Evolutionary conservation across 2,888 invertebrate species (phyloP), one percentile per base, ranked within the genome.

Genomic region (Microctonus brassicae): DNA sequence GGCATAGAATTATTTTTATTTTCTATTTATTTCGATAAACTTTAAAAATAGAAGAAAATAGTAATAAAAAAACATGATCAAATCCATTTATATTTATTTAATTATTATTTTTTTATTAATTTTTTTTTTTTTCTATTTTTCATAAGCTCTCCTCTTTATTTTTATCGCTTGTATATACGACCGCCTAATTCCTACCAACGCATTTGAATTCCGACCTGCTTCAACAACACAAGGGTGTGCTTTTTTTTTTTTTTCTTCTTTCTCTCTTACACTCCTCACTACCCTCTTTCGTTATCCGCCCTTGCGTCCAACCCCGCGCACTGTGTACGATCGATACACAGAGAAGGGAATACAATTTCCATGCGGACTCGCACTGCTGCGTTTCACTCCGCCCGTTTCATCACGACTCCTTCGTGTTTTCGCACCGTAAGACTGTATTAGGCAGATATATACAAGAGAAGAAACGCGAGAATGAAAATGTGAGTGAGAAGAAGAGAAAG

Each of bases 121-220:
- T 17, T 11, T 22, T 20, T 17, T 17, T 11, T 22, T 20, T 42
- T 29, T 9, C n/a, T 33, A 7, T 29, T 10, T 33, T 9, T 1
- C 13, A 57, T 57, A 11, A 57, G 10, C 33, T 58, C 33, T 33
- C 20, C 7, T 62, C 52, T 26, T 34, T 42, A 2, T 11, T 53
- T 17, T 17, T 10, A 53, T 17, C 33, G 10, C 29, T 22, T 29
- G 17, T 29, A 20, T 39, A 62, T 64, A 62, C 39, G 66, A 69
- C 42, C 58, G 57, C 52, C 69, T 73, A 70, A 74, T 74, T 73
- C 61, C 34, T 60, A 34, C 52, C 39, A 34, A 60, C 36, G 66
- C 62, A 71, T 63, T 73, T 36, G 74, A 73, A 76, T 73, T 74
- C 69, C 70, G 73, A 76, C 64, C 69, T 76, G 73, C 70, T 74